These are phyloP conservation scores for Podargus strigoides DNA, from an alignment of 2,797 vertebrate genomes.

Conservation along the genomic window DNA sequence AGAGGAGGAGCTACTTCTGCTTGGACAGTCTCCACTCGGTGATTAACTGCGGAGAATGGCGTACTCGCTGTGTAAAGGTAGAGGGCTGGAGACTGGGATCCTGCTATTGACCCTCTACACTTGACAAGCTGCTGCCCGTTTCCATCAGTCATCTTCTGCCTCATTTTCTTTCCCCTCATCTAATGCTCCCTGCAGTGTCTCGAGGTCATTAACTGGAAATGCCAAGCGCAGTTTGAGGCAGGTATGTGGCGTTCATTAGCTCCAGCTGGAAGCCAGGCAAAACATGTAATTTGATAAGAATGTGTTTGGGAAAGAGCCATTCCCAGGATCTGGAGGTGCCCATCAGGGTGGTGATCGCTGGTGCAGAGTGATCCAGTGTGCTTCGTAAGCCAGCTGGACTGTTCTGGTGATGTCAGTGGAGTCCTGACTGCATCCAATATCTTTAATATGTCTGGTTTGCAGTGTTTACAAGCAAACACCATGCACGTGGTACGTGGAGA, in stretches of 20 bases:
- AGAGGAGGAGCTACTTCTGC: background rate
- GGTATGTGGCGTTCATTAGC: background rate
- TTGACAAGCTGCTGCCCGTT: background rate
- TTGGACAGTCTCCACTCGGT: too few species aligned
- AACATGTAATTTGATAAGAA: background rate
- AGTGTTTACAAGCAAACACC: background rate
- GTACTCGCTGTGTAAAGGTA: too few species aligned
- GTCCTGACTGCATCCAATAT: background rate
- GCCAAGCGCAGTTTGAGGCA: background rate
- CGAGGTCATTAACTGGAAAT: background rate
- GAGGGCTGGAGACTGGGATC: background rate
- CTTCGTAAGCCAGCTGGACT: background rate
- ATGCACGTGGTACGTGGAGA: background rate
- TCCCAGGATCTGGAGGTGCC: background rate
- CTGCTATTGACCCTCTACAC: background rate
- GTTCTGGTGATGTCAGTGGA: background rate
- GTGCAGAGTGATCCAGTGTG: background rate
- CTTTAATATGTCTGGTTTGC: background rate
- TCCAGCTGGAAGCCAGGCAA: background rate
- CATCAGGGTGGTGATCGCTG: background rate
- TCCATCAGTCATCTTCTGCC: background rate
- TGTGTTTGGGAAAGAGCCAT: background rate
- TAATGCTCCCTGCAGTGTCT: background rate
- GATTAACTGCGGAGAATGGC: too few species aligned
- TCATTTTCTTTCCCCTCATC: background rate